Evolutionary conservation across 2,797 vertebrate species (phyloP).

Genomic region (Miichthys miiuy): DNA sequence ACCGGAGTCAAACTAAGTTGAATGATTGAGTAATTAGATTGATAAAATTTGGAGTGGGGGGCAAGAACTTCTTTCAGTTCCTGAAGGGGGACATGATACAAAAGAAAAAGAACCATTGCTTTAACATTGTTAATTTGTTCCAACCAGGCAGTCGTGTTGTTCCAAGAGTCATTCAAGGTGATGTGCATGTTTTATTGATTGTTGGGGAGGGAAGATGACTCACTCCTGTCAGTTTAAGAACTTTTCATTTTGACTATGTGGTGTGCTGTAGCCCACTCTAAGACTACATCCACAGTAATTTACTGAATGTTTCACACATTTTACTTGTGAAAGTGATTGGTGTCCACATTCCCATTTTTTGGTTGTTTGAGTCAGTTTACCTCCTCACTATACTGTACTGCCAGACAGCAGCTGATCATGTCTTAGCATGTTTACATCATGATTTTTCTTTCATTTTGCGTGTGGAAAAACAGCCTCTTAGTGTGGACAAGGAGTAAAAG

Average conservation of each 20-base stretch:
- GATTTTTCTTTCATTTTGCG: neutral
- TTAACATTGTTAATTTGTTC: neutral
- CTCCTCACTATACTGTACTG: neutral
- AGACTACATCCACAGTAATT: neutral
- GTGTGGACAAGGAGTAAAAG: neutral
- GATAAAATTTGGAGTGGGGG: too few species aligned
- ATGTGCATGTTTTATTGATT: slow-evolving; percentile 2
- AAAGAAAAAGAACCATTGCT: neutral
- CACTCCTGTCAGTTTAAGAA: neutral
- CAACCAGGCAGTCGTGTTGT: neutral
- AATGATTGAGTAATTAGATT: too few species aligned
- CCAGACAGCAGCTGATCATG: neutral
- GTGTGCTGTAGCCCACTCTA: neutral
- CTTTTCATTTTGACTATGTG: slow-evolving; percentile 4
- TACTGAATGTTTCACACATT: neutral
- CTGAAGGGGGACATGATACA: too few species aligned
- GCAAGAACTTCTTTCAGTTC: too few species aligned
- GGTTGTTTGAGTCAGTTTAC: neutral
- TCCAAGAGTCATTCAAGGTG: neutral
- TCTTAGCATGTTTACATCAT: neutral
- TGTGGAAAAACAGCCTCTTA: neutral
- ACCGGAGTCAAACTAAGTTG: too few species aligned
- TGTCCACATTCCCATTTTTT: neutral
- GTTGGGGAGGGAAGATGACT: neutral
- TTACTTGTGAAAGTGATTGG: slow-evolving; percentile 7